A percentile compares a stretch with the other conserved stretches of the same genome.
Conservation (phyloP, 2,113 vertebrate species). For the Castor canadensis region DNA sequence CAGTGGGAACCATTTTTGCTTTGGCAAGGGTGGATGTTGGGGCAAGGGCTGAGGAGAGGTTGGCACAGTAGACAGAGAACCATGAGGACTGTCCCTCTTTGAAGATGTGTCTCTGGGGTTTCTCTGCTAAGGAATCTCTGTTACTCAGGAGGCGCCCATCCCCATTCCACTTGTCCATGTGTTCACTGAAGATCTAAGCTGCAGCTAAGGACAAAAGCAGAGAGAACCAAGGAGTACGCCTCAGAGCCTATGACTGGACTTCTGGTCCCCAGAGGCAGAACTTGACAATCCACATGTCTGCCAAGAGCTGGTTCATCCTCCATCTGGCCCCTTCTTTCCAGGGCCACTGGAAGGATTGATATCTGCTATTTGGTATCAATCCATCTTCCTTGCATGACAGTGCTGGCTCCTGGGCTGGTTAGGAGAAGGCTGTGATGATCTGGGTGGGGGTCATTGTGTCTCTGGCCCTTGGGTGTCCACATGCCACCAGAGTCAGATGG, state of each 20-base stretch:
- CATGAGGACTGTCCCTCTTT: rapidly evolving
- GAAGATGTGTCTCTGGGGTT: neutral
- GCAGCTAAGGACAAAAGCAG: neutral
- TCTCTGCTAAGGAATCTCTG: neutral
- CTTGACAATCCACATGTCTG: neutral
- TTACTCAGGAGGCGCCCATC: rapidly evolving
- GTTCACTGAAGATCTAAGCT: neutral
- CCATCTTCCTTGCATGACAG: neutral
- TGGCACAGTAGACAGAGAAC: rapidly evolving
- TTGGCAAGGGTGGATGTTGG: neutral
- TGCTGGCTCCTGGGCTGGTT: neutral
- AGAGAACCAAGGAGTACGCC: neutral
- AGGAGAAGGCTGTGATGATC: neutral
- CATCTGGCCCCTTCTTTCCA: neutral
- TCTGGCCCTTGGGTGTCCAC: neutral
- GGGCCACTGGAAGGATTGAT: neutral
- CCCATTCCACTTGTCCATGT: rapidly evolving
- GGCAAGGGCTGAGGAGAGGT: neutral
- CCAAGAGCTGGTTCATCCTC: neutral
- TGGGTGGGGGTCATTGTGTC: neutral
- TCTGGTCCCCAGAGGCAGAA: neutral
- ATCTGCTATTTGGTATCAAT: neutral
- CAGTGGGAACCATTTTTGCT: neutral
- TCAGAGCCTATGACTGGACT: neutral
- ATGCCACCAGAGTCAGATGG: neutral